Evolutionary conservation across 2,888 invertebrate species (phyloP), one percentile per base, ranked within the genome.

Genomic region (Ornithoptera priamus): DNA sequence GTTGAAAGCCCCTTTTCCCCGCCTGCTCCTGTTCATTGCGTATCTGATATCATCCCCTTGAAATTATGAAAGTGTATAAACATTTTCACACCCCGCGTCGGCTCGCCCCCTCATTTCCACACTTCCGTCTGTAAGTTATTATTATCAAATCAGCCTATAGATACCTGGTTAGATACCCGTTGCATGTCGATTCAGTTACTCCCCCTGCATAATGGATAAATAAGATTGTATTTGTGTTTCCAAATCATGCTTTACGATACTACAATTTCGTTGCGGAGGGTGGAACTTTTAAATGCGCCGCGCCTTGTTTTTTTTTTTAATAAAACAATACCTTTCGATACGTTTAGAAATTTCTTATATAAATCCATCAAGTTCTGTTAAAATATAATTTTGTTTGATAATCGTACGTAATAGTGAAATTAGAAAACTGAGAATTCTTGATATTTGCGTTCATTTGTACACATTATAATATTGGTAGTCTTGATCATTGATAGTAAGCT

Each of bases 31-130:
- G 85, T 81, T 84, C 85, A 81, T 63, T 50, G 63, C 80, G 82
- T 81, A 86, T 88, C 81, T 84, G 87, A 89, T 90, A 88, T 87
- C 85, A 89, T 87, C 90, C 92, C 92, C 83, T 89, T 86, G 84
- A 89, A 91, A 92, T 92, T 92, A 92, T 92, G 89, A 90, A 91
- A 90, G 88, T 90, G 91, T 92, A 91, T 91, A 90, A 91, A 92
- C 90, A 91, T 91, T 92, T 90, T 91, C 90, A 90, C 92, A 88
- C 91, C 91, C 90, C 81, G 76, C 76, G 76, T 76, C 74, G 62
- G 65, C 65, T 72, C 81, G 78, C 87, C 88, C 89, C 85, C 81
- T 85, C 81, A 85, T 89, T 90, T 88, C 85, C 86, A 83, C 85
- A 82, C 85, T 89, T 86, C 79, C 86, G 81, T 81, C 81, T 83